These are phyloP conservation scores for Catalaphyllia jardinei DNA, from an alignment of 64 coral and sea anemone genomes.

Conservation along the genomic window DNA sequence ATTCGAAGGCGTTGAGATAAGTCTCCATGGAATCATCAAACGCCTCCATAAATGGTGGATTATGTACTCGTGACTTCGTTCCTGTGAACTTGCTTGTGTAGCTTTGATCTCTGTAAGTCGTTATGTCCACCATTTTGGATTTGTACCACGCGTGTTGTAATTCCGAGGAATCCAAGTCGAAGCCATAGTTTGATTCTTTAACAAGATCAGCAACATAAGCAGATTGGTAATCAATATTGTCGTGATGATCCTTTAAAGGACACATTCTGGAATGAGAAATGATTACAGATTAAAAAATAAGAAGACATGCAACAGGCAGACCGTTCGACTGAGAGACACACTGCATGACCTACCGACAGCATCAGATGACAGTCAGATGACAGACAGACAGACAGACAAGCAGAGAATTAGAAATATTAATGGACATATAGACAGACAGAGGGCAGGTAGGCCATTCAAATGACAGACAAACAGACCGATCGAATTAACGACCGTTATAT, in stretches of 20 bases:
- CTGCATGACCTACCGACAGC: no score
- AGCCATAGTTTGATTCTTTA: constrained; percentile 28
- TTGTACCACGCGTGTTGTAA: constrained; percentile 11
- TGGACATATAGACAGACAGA: no score
- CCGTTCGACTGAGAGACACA: no score
- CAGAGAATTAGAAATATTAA: no score
- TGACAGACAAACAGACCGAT: no score
- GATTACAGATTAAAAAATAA: no score
- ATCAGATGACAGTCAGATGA: no score
- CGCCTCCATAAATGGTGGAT: constrained; percentile 24
- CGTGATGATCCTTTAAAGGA: neutral
- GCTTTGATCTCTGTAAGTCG: constrained; percentile 37
- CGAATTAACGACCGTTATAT: no score
- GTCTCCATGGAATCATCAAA: constrained; percentile 43
- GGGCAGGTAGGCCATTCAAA: no score
- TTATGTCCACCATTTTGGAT: constrained; percentile 15
- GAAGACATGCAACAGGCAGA: no score
- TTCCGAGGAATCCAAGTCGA: neutral
- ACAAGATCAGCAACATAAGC: constrained; percentile 5
- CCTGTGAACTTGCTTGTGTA: constrained; percentile 35
- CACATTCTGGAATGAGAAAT: neutral
- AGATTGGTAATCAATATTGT: constrained; percentile 19
- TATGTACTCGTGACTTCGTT: neutral
- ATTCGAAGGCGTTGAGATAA: neutral
- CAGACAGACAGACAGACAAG: no score